Evolutionary conservation across 1,140 invertebrate genomes (phyloP), one percentile per base, ranked within the genome.

Genomic region (Platyscapa corneri): DNA sequence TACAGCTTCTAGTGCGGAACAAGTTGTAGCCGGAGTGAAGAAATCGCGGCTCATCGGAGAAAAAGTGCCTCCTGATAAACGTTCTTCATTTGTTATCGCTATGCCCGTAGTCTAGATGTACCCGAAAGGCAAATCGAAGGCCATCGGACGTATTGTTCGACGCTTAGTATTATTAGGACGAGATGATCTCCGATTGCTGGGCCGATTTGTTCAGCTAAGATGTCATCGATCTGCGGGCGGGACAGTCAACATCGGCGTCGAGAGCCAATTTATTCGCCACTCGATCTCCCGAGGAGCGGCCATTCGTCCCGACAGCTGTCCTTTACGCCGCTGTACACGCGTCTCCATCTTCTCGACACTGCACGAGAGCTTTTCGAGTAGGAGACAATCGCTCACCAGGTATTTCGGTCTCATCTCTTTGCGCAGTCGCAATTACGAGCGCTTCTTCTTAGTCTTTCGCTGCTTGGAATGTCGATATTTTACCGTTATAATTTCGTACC

Each of bases 31-130:
- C 56, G 49, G 5, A 32, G 14, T 79, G 18, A 56, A 53, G n/a
- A 34, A 32, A 60, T 27, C 53, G 18, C 42, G 80, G 27, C 72
- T 67, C 70, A 82, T 82, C 67, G 30, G 30, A 30, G 60, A 82
- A 82, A 70, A 82, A 82, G 65, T 72, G 27, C 23, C 46, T n/a
- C 39, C 42, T n/a, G 79, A 72, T 70, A 72, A 82, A 53, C 56
- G 49, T 20, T 8, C 16, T 34, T 46, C 23, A 82, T 82, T 72
- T 72, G 65, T 72, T 72, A 18, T 37, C n/a, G 16, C n/a, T 10
- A 34, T 70, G 34, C 46, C 27, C 64, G 39, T 27, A 64, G 18
- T 39, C 37, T 80, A 14, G 64, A 67, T 67, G 34, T 37, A 39
- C 30, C n/a, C 34, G 60, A n/a, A 23, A 16, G n/a, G 23, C 12